Conservation (phyloP, 2,113 vertebrate genomes). For the Naja naja region DNA sequence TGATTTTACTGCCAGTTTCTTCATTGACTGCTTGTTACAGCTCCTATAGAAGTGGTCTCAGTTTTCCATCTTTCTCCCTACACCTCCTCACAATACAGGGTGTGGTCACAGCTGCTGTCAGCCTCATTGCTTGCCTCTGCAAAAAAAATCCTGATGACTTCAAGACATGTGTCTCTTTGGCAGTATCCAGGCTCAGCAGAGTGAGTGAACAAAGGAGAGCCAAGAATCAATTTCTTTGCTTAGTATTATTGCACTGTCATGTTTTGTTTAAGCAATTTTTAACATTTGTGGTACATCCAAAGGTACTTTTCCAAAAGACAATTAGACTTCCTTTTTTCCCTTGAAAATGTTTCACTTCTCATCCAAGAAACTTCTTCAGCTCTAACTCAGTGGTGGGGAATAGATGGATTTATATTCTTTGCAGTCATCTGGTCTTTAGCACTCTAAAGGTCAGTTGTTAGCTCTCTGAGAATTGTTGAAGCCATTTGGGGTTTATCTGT, state of each 20-base stretch:
- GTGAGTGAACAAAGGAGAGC: constrained; percentile 56
- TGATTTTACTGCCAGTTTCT: not conserved
- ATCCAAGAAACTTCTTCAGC: not conserved
- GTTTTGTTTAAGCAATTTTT: not conserved
- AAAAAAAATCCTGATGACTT: constrained; percentile 94
- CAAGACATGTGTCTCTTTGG: constrained; percentile 88
- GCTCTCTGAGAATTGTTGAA: too few species aligned
- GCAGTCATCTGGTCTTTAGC: not conserved
- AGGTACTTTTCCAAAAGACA: not conserved
- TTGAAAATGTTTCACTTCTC: not conserved
- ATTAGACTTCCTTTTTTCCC: not conserved
- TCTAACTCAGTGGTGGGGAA: not conserved
- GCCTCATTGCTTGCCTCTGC: constrained; percentile 88
- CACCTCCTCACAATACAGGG: constrained; percentile 69
- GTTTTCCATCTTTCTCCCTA: not conserved
- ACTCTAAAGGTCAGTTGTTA: too few species aligned
- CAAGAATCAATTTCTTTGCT: not conserved
- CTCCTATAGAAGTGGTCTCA: not conserved
- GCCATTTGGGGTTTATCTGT: too few species aligned
- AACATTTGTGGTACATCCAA: not conserved
- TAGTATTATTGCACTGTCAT: not conserved
- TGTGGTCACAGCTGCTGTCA: constrained; percentile 88
- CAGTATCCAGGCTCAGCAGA: constrained; percentile 87
- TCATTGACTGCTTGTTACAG: not conserved
- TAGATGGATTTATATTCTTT: not conserved